Evolutionary conservation across 92 coral and sea anemone genomes (phyloP), one percentile per base, ranked within the genome.

Genomic region (Actinernus sp.): DNA sequence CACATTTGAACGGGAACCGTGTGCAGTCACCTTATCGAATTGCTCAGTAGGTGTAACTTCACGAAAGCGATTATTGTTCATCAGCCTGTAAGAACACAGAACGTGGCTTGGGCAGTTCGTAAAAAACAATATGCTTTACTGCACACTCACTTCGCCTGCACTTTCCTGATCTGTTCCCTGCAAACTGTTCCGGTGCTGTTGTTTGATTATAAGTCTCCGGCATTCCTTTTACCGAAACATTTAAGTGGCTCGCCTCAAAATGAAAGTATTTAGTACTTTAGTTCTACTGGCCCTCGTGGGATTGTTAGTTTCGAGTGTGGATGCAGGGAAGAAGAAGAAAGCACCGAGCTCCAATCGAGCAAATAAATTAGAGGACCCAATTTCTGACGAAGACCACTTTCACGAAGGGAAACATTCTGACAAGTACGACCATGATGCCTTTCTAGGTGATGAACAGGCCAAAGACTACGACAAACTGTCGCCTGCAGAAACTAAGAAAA

Each of bases 391-490:
- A 10, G 58, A 86, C 8, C 92, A 90, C 43, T 76, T 46, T 25
- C 83, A 70, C 33, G 64, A 61, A 9, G 86, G 72, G 23, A 30
- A 21, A 3, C 97, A 86, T 13, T 71, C 71, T n/a, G 1, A 49
- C 0, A 59, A 80, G 27, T 86, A 65, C 61, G 92, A 90, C 47
- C 92, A 86, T 16, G 89, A 86, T 8, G 97, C 97, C 19, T 90
- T 90, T 40, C 79, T 90, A 0, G 97, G 97, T 17, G 73, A 81
- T 66, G 76, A 86, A 4, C 55, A 63, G n/a, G 92, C 97, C 0
- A 49, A 31, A 1, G 54, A 37, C 25, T 86, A 73, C 68, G 55
- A 65, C 3, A 44, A 74, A 1, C 51, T 90, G 14, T 66, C 82
- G 0, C 71, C 73, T 0, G 66, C 48, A 5, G 76, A 86, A 39